phyloP scores from a whole-genome alignment of 2,888 invertebrate species.

The Sussaba pulchella region DNA sequence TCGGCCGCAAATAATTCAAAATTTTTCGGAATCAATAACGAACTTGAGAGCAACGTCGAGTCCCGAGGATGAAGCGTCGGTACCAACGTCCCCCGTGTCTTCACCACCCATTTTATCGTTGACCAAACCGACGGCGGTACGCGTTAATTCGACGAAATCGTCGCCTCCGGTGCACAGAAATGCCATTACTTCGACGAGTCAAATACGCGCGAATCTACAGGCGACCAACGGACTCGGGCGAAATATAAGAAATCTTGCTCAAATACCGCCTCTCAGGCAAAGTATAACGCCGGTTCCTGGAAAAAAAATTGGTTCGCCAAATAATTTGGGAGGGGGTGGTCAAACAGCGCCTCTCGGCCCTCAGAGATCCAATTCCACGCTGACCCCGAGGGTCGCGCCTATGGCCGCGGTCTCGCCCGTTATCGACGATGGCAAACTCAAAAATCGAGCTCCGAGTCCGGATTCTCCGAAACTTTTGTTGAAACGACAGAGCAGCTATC shows the following conservation, averaged over 20 bases:
- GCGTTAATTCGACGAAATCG: slow-evolving; percentile 81
- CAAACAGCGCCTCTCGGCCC: slow-evolving; percentile 79
- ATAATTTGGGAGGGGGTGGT: slow-evolving; percentile 43
- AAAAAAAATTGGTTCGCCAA: slow-evolving; percentile 70
- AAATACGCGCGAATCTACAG: slow-evolving; percentile 81
- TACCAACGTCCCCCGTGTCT: slow-evolving; percentile 72
- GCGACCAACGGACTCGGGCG: slow-evolving; percentile 75
- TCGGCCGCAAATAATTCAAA: slow-evolving; percentile 85
- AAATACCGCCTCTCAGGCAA: slow-evolving; percentile 81
- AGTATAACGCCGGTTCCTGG: slow-evolving; percentile 80
- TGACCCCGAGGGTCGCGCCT: slow-evolving; percentile 81
- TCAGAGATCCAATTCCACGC: slow-evolving; percentile 82
- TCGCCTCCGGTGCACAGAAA: slow-evolving; percentile 81
- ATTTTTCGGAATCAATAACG: slow-evolving; percentile 81
- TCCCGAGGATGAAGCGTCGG: slow-evolving; percentile 74
- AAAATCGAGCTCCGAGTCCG: slow-evolving; percentile 80
- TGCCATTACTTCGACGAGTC: slow-evolving; percentile 80
- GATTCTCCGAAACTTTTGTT: slow-evolving; percentile 81
- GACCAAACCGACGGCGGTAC: slow-evolving; percentile 80
- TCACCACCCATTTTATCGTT: slow-evolving; percentile 75
- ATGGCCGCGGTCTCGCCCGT: slow-evolving; percentile 83
- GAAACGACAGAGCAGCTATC: slow-evolving; percentile 81
- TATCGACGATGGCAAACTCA: slow-evolving; percentile 81
- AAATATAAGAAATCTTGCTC: slow-evolving; percentile 79
- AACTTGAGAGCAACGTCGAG: slow-evolving; percentile 72